Evolutionary conservation across 1,140 invertebrate species (phyloP).

Genomic region (Drosophila persimilis): DNA sequence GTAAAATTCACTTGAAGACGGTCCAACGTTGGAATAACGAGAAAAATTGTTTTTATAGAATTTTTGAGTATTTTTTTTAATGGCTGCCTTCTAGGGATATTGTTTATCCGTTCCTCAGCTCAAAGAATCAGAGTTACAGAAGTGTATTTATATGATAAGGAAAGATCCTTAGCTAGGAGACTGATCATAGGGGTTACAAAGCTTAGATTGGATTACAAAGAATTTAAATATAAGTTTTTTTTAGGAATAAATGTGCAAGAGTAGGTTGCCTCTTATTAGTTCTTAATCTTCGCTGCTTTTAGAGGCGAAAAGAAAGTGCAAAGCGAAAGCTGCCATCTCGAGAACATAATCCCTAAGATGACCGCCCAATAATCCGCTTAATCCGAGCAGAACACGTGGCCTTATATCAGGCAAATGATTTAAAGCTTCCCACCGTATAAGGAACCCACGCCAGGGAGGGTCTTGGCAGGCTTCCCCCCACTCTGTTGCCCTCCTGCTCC

Average conservation of each 20-base stretch:
- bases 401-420: slow-evolving; percentile 42
- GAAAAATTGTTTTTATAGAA: background rate
- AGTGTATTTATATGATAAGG: too few species aligned
- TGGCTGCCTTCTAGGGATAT: too few species aligned
- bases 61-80: background rate
- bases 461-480: slow-evolving; percentile 20
- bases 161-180: too few species aligned
- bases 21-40: background rate
- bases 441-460: slow-evolving; percentile 24
- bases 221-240: too few species aligned
- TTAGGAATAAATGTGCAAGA: too few species aligned
- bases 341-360: slow-evolving; percentile 42
- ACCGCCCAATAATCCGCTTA: slow-evolving; percentile 49
- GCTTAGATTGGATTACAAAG: too few species aligned
- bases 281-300: too few species aligned
- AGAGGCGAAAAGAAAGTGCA: too few species aligned
- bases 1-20: background rate
- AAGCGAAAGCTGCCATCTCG: slow-evolving; percentile 2
- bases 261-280: too few species aligned
- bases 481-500: background rate
- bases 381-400: slow-evolving; percentile 41
- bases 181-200: too few species aligned
- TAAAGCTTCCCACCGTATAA: slow-evolving; percentile 15
- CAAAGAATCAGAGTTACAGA: too few species aligned
- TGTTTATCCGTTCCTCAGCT: too few species aligned